Evolutionary conservation across 2,888 invertebrate genomes (phyloP).

Genomic region (Aleiodes testaceus): DNA sequence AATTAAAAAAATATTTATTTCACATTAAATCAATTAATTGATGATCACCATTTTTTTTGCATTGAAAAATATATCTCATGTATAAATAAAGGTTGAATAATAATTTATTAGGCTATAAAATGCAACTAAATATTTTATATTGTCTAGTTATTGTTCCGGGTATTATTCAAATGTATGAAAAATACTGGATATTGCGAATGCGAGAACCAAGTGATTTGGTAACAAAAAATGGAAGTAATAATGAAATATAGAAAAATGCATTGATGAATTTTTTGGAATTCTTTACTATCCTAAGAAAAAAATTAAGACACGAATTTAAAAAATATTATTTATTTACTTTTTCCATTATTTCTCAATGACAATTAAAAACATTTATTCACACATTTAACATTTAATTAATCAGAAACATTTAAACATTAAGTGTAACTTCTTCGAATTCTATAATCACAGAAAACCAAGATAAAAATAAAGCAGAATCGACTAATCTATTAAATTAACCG

Average conservation of each 20-base stretch:
- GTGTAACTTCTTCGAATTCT: no score
- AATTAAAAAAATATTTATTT: background rate
- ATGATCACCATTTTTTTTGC: no score
- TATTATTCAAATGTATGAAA: constrained; percentile 38
- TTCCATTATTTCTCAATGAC: background rate
- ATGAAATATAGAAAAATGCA: constrained; percentile 27
- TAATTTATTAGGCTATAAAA: constrained; percentile 20
- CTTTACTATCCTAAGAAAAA: background rate
- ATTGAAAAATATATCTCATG: background rate
- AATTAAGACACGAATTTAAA: background rate
- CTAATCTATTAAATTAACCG: no score
- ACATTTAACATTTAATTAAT: no score
- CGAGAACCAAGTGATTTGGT: background rate
- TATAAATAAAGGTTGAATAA: constrained; percentile 25
- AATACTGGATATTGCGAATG: constrained; percentile 9
- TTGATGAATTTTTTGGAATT: background rate
- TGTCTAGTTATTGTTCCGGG: constrained; percentile 56
- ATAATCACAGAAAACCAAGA: no score
- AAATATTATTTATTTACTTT: background rate
- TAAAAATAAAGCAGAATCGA: no score
- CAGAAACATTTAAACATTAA: no score
- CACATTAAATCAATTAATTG: background rate
- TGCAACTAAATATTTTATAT: constrained; percentile 55
- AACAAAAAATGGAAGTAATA: background rate
- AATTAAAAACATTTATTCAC: no score